Base-by-base conservation (phyloP, 2,888 invertebrate genomes). In the Dorcus hopei region DNA sequence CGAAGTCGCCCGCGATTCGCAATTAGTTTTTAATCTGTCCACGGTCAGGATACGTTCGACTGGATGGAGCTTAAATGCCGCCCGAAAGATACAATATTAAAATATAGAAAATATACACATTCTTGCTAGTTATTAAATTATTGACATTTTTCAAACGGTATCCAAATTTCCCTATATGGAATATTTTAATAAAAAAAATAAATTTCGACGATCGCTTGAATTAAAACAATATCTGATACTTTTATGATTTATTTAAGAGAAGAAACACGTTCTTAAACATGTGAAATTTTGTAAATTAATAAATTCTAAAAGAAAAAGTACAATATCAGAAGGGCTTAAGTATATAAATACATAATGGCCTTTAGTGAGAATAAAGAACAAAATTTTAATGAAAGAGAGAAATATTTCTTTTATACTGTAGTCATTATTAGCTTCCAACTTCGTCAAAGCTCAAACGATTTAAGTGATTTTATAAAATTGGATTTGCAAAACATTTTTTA, bases 61-160 rank as follows among this genome's bases (percentile, higher is more conserved):
- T 58, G 54, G 59, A 68, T 69, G 61, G 62, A 66, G 61, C 65
- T 70, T 70, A 71, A 72, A 72, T 69, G 69, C 69, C 68, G 61
- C 64, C 60, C 58, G 65, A 65, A 52, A 42, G 61, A 59, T 54
- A 59, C 62, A 57, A 64, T 64, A 64, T 64, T 64, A 64, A 60
- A 64, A 62, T 61, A 62, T 62, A 61, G 60, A 59, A 62, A 58
- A 62, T 59, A 57, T 64, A 59, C 64, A 61, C 62, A 64, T 62
- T 64, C 74, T 72, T 69, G 68, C 60, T 65, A 68, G 69, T 72
- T 76, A 76, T 76, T 75, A 75, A 75, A 76, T 76, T 75, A 75
- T 76, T 74, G 74, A 69, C 69, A 74, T 74, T 65, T 66, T 68
- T 67, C 54, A 47, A 55, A 11, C 16, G 5, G 23, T 45, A 23